Conservation (phyloP, 2,797 vertebrate genomes). For the Lagorchestes hirsutus region DNA sequence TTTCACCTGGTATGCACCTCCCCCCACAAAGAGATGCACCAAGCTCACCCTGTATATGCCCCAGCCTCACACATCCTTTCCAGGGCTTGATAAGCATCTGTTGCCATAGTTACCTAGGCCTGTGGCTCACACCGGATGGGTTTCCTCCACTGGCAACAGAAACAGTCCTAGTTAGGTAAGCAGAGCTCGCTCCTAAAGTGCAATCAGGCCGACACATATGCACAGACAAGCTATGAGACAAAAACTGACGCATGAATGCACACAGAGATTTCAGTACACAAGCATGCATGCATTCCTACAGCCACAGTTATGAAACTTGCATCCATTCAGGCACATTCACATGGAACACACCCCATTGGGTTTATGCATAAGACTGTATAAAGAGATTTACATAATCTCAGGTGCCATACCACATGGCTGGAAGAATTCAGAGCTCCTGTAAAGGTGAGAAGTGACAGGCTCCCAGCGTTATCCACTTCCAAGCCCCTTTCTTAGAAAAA, state of each 20-base stretch:
- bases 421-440: not conserved
- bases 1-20: not conserved
- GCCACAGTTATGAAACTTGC: not conserved
- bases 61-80: slow-evolving; percentile 76
- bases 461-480: not conserved
- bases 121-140: slow-evolving; percentile 55
- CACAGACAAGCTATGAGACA: not conserved
- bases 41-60: not conserved
- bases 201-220: not conserved
- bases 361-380: not conserved
- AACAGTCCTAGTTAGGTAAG: not conserved
- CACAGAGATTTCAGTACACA: not conserved
- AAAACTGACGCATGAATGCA: not conserved
- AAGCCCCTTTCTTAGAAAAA: not conserved
- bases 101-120: slow-evolving; percentile 83
- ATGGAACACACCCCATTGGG: not conserved
- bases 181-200: not conserved
- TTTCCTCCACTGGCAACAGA: slow-evolving; percentile 52
- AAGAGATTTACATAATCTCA: not conserved
- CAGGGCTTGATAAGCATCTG: slow-evolving; percentile 80
- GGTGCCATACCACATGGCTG: not conserved
- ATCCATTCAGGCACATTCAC: not conserved
- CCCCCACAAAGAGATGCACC: not conserved
- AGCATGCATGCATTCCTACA: not conserved
- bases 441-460: not conserved